Evolutionary conservation across 1,140 invertebrate species (phyloP).

Genomic region (Hycleus cichorii): DNA sequence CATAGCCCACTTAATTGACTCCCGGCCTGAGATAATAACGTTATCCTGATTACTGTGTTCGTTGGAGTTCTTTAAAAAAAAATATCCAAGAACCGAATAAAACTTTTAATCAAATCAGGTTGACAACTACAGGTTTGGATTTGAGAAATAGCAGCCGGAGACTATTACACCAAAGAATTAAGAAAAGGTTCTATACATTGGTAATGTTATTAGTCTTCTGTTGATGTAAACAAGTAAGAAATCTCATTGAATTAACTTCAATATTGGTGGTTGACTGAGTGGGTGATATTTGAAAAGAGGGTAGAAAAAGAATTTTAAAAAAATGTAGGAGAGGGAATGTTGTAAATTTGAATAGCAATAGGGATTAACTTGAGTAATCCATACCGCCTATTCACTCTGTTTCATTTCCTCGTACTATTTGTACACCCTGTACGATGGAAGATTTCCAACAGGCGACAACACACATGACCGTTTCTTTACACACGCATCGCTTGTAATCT

Average conservation of each 20-base stretch:
- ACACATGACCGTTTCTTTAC: slow-evolving; percentile 17
- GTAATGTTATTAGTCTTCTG: slow-evolving; percentile 25
- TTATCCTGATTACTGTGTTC: slow-evolving; percentile 14
- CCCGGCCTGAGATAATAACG: slow-evolving; percentile 16
- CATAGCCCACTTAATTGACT: slow-evolving; percentile 29
- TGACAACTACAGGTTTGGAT: background rate
- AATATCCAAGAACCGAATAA: slow-evolving; percentile 28
- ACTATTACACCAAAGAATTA: slow-evolving; percentile 25
- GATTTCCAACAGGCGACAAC: background rate
- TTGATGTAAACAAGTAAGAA: slow-evolving; percentile 12
- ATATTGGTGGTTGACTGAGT: background rate
- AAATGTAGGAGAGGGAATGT: too few relatives aligned
- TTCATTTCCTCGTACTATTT: too few relatives aligned
- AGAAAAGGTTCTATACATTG: slow-evolving; percentile 17
- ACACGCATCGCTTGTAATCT: slow-evolving; percentile 26
- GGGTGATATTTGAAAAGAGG: too few relatives aligned
- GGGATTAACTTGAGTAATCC: too few relatives aligned
- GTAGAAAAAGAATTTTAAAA: too few relatives aligned
- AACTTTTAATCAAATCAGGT: slow-evolving; percentile 31
- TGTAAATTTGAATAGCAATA: too few relatives aligned
- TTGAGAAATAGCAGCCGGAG: slow-evolving; percentile 19
- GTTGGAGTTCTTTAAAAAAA: slow-evolving; percentile 19
- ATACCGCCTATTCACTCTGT: too few relatives aligned
- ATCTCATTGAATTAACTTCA: slow-evolving; percentile 26
- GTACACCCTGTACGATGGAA: too few relatives aligned